Conservation (phyloP, 2,113 vertebrate genomes). For the Scopus umbretta region DNA sequence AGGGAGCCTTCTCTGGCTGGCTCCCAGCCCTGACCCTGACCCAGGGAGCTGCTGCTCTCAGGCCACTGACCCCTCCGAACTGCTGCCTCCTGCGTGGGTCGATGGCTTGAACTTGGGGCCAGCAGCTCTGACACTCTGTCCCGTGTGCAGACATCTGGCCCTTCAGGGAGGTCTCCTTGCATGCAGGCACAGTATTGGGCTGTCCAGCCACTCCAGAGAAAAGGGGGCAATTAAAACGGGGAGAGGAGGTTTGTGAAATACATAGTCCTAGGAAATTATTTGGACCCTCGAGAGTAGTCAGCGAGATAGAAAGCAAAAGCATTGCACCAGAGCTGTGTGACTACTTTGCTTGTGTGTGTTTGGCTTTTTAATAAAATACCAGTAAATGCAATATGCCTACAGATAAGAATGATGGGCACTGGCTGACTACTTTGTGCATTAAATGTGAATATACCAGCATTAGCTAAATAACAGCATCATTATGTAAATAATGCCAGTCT, state of each 20-base stretch:
- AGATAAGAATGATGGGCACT: background rate
- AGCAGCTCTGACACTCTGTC: background rate
- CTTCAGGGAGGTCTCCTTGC: background rate
- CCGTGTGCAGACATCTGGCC: background rate
- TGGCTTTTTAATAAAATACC: background rate
- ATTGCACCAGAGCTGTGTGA: background rate
- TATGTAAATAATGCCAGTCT: slow-evolving; percentile 46
- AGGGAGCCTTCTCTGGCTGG: background rate
- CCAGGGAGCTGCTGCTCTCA: background rate
- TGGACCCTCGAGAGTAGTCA: background rate
- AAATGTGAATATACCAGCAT: background rate
- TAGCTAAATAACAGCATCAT: slow-evolving; percentile 1
- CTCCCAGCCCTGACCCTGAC: background rate
- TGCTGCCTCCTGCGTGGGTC: background rate
- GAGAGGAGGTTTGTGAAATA: background rate
- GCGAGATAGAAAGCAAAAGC: background rate
- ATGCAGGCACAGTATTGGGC: background rate
- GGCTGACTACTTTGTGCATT: background rate
- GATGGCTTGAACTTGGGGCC: accelerated
- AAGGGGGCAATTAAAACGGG: background rate
- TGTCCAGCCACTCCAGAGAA: background rate
- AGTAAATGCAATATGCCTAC: background rate
- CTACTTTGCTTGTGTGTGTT: background rate
- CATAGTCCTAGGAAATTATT: background rate
- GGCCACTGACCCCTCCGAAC: background rate